Base-by-base conservation (phyloP, 2,888 invertebrate species). In the Amphiduros pacificus region DNA sequence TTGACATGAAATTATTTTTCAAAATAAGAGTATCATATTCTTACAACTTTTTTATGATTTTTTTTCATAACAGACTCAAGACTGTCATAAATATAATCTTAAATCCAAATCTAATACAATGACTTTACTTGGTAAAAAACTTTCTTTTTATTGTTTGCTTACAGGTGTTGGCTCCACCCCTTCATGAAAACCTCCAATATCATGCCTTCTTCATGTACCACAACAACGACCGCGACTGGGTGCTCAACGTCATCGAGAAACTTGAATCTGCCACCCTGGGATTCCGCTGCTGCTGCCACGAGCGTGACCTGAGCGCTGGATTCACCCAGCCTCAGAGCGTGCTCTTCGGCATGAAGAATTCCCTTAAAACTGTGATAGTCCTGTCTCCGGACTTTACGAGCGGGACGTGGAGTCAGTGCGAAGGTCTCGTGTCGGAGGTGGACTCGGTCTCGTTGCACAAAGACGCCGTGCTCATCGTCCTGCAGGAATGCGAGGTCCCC, bases 131-230 rank as follows among this genome's bases (percentile, higher is more conserved):
- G n/a, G n/a, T n/a, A n/a, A n/a, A n/a, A n/a, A n/a, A n/a, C n/a
- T n/a, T n/a, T n/a, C n/a, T 5, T 44, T 44, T 5, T 44, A 4
- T 44, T 44, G n/a, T 5, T 44, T 4, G n/a, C 22, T 60, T 60
- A 22, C 59, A 63, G 62, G 27, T 55, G 9, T 20, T 64, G 27
- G 57, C 61, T 27, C 64, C 61, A 41, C 51, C 51, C 36, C 56
- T 61, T 14, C 32, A 57, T 48, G 55, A 50, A 44, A 51, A 44
- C 55, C 32, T 52, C 1, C 48, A 28, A 24, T 54, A 61, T 62
- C 65, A 65, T 52, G 63, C 58, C 31, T 63, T 65, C 63, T 65
- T 68, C 63, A 49, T 67, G 17, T 62, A 63, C 58, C 63, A 67
- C 60, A 29, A 57, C 44, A 53, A 55, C 57, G 58, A 68, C 44